Evolutionary conservation across 2,797 vertebrate genomes (phyloP), one percentile per base, ranked within the genome.

Genomic region (Cynodonichthys magdalenae): DNA sequence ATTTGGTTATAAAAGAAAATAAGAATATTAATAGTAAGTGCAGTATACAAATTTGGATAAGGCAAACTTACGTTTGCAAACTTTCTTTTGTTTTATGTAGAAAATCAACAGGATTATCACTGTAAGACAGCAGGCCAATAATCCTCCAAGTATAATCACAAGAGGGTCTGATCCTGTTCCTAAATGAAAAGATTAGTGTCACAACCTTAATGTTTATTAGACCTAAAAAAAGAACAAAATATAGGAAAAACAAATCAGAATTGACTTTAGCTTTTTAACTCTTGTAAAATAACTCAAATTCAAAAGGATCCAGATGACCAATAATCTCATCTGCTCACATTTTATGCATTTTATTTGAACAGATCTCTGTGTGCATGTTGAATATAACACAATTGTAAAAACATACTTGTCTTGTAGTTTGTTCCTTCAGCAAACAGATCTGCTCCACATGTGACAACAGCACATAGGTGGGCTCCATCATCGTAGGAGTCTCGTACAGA

Each of bases 401-500:
- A 73, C 77, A 0, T 86, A 86, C 84, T 27, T 63, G 9, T 59
- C 11, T 73, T 57, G 44, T 83, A 55, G 49, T 34, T 66, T 0
- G 78, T 86, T 66, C 80, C 83, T 36, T 66, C 54, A 1, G 83
- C 81, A 75, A 88, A 84, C 57, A 89, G 76, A 48, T 89, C 79
- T 46, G 83, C 10, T 17, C 80, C 81, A 82, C 87, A 88, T 58
- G 67, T 66, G 3, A 46, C 48, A 4, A 88, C 73, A 29, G 85
- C 85, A 29, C 60, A 58, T 48, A 39, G 58, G 31, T 63, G 53
- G 27, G 9, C 18, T 20, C 45, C 61, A 45, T 50, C 80, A 31
- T 89, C 85, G 67, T 79, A 78, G 0, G 50, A 55, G 55, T 0
- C 44, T 17, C 49, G 29, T 19, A 76, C 7, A 18, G 64, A 71